These are phyloP conservation scores for Harpalus rufipes DNA, from an alignment of 2,888 invertebrate species.

Conservation along the genomic window DNA sequence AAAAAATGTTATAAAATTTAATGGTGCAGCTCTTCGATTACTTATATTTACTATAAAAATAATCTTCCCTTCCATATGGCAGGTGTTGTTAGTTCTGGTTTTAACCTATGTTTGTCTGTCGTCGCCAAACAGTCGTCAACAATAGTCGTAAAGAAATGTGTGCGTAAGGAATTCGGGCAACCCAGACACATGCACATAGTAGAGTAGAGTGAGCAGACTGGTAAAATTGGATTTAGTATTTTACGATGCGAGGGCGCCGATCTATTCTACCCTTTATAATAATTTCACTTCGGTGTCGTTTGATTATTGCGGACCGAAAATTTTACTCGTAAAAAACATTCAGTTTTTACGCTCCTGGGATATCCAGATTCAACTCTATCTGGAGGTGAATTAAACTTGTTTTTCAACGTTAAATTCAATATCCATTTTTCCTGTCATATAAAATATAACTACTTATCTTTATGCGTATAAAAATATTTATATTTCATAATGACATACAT, in stretches of 20 bases:
- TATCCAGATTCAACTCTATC: conserved; percentile 27
- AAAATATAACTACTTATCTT: conserved; percentile 30
- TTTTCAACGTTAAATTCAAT: conserved; percentile 31
- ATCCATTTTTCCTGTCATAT: conserved; percentile 2
- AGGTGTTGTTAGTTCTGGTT: background rate
- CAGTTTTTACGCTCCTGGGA: conserved; percentile 28
- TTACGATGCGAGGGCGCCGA: conserved; percentile 47
- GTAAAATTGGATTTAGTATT: conserved; percentile 57
- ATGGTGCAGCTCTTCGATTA: background rate
- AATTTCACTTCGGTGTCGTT: conserved; percentile 51
- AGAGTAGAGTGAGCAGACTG: conserved; percentile 34
- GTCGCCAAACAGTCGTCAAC: conserved; percentile 53
- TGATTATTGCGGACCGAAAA: conserved; percentile 55
- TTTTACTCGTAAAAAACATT: conserved; percentile 50
- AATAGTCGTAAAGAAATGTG: conserved; percentile 47
- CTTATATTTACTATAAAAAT: background rate
- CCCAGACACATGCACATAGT: conserved; percentile 6
- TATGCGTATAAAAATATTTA: conserved; percentile 9
- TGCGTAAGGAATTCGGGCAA: conserved; percentile 21
- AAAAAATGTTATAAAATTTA: background rate
- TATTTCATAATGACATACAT: conserved; percentile 5
- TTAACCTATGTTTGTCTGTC: conserved; percentile 22
- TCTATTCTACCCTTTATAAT: conserved; percentile 43
- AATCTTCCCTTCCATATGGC: background rate
- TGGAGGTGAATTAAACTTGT: conserved; percentile 41